Evolutionary conservation across 2,113 vertebrate genomes (phyloP).

Genomic region (Strigops habroptila): DNA sequence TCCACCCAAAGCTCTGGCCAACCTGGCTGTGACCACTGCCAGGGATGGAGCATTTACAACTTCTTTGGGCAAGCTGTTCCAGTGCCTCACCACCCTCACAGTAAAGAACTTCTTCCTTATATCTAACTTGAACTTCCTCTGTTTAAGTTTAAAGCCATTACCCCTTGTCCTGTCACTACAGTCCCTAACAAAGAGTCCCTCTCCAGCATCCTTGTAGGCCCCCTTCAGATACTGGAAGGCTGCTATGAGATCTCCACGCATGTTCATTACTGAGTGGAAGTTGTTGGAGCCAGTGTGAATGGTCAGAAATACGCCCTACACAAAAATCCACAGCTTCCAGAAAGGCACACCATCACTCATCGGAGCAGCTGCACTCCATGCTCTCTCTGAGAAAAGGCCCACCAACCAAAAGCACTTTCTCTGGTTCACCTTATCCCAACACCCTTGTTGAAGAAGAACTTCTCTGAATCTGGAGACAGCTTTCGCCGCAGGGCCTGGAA

Average conservation of each 20-base stretch:
- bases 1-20: neutral
- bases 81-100: neutral
- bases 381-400: neutral
- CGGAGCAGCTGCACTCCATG: neutral
- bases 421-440: neutral
- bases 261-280: neutral
- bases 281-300: neutral
- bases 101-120: neutral
- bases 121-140: neutral
- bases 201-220: neutral
- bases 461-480: neutral
- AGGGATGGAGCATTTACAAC: neutral
- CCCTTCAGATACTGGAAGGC: neutral
- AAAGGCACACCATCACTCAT: neutral
- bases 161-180: neutral
- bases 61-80: neutral
- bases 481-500: neutral
- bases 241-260: neutral
- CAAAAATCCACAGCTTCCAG: neutral
- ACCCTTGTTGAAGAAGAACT: neutral
- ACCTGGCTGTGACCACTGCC: neutral
- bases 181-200: neutral
- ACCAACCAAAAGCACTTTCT: fast-evolving
- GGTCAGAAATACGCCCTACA: neutral
- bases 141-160: neutral